These are phyloP conservation scores for Oryzias woworae DNA, from an alignment of 2,113 vertebrate species.

Conservation along the genomic window DNA sequence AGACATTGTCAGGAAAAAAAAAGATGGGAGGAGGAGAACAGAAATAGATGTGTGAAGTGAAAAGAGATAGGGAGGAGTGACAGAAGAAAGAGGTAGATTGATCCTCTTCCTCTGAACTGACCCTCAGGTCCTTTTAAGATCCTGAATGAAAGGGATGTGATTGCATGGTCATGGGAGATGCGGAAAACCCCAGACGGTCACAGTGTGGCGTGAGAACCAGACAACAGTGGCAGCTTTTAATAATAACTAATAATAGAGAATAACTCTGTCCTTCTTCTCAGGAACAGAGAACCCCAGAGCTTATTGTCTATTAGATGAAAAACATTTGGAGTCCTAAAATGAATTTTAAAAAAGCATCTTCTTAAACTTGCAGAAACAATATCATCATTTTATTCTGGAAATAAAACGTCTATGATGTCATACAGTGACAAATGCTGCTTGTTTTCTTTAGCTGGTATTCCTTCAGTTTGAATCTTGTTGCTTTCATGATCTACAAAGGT, in stretches of 20 bases:
- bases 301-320: too few species aligned
- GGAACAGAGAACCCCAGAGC: too few species aligned
- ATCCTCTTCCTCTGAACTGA: constrained; percentile 13
- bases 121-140: constrained; percentile 13
- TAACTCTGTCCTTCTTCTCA: background rate
- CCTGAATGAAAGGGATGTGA: constrained; percentile 1
- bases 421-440: too few species aligned
- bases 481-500: too few species aligned
- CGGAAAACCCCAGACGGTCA: constrained; percentile 59
- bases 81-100: constrained; percentile 3
- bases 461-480: too few species aligned
- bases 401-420: too few species aligned
- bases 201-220: constrained; percentile 66
- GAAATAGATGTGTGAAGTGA: background rate
- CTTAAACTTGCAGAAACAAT: background rate
- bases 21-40: constrained; percentile 10
- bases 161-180: constrained; percentile 18
- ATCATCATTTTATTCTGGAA: too few species aligned
- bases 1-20: constrained; percentile 1
- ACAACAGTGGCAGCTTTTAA: constrained; percentile 25
- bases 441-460: too few species aligned
- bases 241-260: background rate
- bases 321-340: too few species aligned
- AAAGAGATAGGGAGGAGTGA: constrained; percentile 9
- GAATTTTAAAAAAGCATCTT: background rate